A percentile compares a stretch with the other conserved stretches of the same genome.
Conservation (phyloP, 2,797 vertebrate species). For the Sebastes cheni region DNA sequence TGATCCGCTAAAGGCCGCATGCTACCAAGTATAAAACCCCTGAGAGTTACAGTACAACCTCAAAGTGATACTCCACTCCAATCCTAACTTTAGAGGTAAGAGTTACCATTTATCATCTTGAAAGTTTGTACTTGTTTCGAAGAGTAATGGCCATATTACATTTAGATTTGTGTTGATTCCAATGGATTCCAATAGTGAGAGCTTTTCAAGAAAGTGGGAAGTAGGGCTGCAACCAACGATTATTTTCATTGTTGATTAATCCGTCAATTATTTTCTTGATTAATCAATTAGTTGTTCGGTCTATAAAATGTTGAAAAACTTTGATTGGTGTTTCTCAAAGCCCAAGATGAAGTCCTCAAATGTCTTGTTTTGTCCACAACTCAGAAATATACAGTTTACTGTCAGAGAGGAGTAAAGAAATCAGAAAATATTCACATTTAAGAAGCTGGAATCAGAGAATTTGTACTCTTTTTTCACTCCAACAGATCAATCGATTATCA, state of each 20-base stretch:
- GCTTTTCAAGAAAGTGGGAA: background rate
- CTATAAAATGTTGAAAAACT: background rate
- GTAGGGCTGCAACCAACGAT: fast-evolving
- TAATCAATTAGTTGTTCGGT: background rate
- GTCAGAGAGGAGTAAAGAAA: background rate
- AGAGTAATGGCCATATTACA: background rate
- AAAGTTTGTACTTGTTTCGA: background rate
- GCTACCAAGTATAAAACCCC: slow-evolving; percentile 46
- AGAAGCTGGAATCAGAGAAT: too few relatives aligned
- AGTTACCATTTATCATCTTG: background rate
- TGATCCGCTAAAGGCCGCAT: slow-evolving; percentile 72
- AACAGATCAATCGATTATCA: background rate
- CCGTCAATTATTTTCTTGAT: background rate
- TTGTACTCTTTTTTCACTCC: fast-evolving
- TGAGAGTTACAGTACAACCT: slow-evolving; percentile 34
- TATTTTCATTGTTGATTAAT: background rate
- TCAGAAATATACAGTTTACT: fast-evolving
- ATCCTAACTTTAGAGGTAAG: background rate
- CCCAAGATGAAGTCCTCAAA: background rate
- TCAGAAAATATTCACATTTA: background rate
- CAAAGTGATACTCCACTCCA: slow-evolving; percentile 1
- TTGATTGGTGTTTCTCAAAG: background rate
- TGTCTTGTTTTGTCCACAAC: background rate
- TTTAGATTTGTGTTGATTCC: background rate
- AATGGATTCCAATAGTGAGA: background rate